Conservation (phyloP, 2,888 invertebrate genomes). For the Cerceris ruficornis region DNA sequence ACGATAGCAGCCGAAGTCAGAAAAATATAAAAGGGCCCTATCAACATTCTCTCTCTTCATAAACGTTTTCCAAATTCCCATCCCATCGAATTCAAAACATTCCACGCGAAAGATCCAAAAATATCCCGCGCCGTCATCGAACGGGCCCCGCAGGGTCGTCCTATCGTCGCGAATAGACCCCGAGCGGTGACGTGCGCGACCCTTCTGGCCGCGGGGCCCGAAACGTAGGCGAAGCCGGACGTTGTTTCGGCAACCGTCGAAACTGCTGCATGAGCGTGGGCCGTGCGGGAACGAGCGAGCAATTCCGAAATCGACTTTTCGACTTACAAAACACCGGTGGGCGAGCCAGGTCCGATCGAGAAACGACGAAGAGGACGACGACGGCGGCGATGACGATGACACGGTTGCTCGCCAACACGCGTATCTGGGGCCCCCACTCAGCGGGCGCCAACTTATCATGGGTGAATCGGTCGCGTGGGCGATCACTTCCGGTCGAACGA, state of each 20-base stretch:
- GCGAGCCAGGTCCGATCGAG: constrained; percentile 51
- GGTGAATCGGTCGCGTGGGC: constrained; percentile 52
- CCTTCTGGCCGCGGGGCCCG: constrained; percentile 11
- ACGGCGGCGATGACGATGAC: constrained; percentile 20
- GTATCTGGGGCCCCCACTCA: constrained; percentile 32
- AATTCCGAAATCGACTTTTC: constrained; percentile 68
- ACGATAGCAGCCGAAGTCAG: too few relatives aligned
- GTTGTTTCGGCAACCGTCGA: constrained; percentile 63
- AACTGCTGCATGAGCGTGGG: constrained; percentile 58
- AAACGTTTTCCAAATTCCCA: too few relatives aligned
- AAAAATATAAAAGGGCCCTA: too few relatives aligned
- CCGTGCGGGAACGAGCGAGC: constrained; percentile 41
- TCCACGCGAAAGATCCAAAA: too few relatives aligned
- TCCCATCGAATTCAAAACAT: too few relatives aligned
- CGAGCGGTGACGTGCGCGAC: constrained; percentile 6
- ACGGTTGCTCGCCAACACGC: constrained; percentile 46
- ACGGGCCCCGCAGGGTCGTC: background rate
- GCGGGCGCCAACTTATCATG: constrained; percentile 49
- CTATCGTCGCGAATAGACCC: background rate
- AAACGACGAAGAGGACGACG: background rate
- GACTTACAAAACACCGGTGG: constrained; percentile 66
- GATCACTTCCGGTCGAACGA: constrained; percentile 59
- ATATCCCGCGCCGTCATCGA: too few relatives aligned
- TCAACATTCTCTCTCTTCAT: too few relatives aligned
- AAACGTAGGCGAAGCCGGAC: constrained; percentile 66